A percentile compares a stretch with the other conserved stretches of the same genome.
phyloP scores from a whole-genome alignment of 2,888 invertebrate genomes.

The Plebejus argus region DNA sequence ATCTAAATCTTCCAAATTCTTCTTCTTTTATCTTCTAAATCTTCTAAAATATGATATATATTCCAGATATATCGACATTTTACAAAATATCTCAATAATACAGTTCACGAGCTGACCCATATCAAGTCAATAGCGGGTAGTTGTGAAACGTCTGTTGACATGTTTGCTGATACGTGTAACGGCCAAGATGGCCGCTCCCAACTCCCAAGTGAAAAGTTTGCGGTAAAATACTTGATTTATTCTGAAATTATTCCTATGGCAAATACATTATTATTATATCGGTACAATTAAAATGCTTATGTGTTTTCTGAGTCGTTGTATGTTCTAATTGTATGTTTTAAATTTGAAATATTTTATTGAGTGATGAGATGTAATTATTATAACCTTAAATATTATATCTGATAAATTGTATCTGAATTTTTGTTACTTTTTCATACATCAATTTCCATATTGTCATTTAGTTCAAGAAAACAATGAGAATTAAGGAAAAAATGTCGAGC shows the following conservation, averaged over 20 bases:
- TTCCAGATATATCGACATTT: neutral
- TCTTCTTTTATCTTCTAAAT: too few species aligned
- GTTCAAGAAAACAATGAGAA: too few species aligned
- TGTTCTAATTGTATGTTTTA: too few species aligned
- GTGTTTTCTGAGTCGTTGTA: neutral
- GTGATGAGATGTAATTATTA: too few species aligned
- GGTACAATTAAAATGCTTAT: neutral
- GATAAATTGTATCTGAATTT: too few species aligned
- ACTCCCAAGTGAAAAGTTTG: neutral
- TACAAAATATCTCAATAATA: constrained; percentile 9
- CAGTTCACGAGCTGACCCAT: neutral
- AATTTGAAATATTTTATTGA: too few species aligned
- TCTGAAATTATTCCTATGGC: neutral
- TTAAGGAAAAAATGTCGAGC: too few species aligned
- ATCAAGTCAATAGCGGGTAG: constrained; percentile 2
- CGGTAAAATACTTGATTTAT: neutral
- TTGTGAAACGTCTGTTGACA: neutral
- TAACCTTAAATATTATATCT: too few species aligned
- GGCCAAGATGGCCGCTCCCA: neutral
- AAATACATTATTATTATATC: neutral
- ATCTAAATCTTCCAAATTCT: too few species aligned
- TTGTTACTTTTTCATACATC: too few species aligned
- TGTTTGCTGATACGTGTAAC: constrained; percentile 7
- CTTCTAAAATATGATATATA: too few species aligned
- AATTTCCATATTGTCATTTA: too few species aligned